phyloP scores from a whole-genome alignment of 1,140 invertebrate species.

The Cydia fagiglandana region DNA sequence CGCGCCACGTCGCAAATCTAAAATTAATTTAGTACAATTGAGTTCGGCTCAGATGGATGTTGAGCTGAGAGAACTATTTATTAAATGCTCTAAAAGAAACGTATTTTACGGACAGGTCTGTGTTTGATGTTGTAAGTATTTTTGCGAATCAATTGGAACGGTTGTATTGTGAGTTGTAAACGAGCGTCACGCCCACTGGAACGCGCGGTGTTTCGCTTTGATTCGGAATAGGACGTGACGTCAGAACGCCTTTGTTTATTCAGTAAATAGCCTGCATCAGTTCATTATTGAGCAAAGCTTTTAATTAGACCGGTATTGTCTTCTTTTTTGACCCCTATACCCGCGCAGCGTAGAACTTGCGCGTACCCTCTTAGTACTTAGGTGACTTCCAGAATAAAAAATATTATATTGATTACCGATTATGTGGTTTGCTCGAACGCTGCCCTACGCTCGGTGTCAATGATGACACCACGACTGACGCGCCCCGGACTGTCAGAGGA shows the following conservation, averaged over 20 bases:
- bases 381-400: no score
- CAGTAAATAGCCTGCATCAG: background rate
- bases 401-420: no score
- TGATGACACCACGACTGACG: no score
- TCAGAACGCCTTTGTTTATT: background rate
- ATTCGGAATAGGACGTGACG: constrained; percentile 23
- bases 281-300: background rate
- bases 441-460: no score
- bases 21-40: background rate
- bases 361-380: no score
- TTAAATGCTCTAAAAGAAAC: background rate
- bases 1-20: background rate
- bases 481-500: no score
- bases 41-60: background rate
- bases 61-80: background rate
- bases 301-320: background rate
- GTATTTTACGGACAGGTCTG: background rate
- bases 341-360: no score
- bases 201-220: background rate
- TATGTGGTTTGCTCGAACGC: no score
- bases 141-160: background rate
- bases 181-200: background rate
- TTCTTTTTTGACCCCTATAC: background rate
- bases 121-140: background rate
- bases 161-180: background rate